Evolutionary conservation across 2,113 vertebrate species (phyloP), one percentile per base, ranked within the genome.

Genomic region (Hippocampus abdominalis): DNA sequence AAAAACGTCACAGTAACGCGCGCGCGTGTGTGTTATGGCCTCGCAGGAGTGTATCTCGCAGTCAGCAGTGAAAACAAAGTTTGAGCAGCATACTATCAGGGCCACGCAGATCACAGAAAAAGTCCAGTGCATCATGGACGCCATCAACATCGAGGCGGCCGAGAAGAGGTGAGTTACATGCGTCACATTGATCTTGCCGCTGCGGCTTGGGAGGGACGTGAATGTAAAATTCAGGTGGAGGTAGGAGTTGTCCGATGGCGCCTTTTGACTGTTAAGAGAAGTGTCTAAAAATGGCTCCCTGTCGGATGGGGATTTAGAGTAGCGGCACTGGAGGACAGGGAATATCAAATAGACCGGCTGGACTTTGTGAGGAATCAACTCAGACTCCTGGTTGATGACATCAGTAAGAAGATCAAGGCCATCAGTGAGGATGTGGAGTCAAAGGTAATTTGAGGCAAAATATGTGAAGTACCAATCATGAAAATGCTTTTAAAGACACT

Each of bases 21-120:
- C 23, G 62, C 15, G 42, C 25, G 63, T 8, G 63, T 64, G 94
- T 95, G 93, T 96, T 94, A 89, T 94, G 95, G 94, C 95, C 96
- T 96, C 95, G 95, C 94, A 98, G 97, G 97, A 99, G 95, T 98
- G 96, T 98, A 99, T 99, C 97, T 99, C 97, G 95, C 95, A 98
- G 94, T 99, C 97, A 98, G 97, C 97, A 94, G 96, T 99, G 97
- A 99, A 97, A 97, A 99, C 96, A 93, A 99, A 99, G 94, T 99
- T 99, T 96, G 97, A 99, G 76, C 96, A 99, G 94, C 97, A 99
- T 95, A 99, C 96, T 90, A 94, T 98, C 95, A 97, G 95, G 94
- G 97, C 97, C 94, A 97, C 95, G 95, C 96, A 95, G 94, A 98
- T 99, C 89, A 94, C 95, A 93, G 95, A 96, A 83, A 95, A 94